phyloP scores from a whole-genome alignment of 2,113 vertebrate genomes.

The Collichthys lucidus region DNA sequence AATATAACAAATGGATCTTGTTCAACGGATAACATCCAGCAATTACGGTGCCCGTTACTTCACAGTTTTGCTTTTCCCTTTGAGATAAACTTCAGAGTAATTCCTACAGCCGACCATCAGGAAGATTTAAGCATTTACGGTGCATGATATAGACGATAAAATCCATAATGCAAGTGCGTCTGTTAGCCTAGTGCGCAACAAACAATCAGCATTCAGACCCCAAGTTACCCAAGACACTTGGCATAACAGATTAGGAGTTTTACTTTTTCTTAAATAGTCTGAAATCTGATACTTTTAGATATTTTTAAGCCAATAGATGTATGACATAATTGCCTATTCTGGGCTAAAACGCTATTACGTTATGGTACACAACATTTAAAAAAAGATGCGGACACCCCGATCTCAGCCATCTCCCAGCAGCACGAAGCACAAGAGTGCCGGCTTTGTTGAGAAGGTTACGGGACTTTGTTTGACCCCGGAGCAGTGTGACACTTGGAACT shows the following conservation, averaged over 20 bases:
- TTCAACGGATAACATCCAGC: constrained; percentile 38
- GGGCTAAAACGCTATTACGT: neutral
- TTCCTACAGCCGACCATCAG: neutral
- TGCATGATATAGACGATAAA: neutral
- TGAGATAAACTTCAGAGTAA: neutral
- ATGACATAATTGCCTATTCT: neutral
- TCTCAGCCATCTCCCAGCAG: constrained; percentile 8
- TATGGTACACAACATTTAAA: neutral
- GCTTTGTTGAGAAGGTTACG: constrained; percentile 42
- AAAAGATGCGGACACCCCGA: constrained; percentile 24
- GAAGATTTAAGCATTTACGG: neutral
- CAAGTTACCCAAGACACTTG: neutral
- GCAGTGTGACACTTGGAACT: constrained; percentile 28
- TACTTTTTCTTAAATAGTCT: constrained; percentile 19
- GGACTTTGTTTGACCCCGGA: constrained; percentile 46
- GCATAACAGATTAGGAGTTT: neutral
- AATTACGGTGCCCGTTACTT: constrained; percentile 19
- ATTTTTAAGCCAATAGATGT: neutral
- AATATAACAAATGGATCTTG: constrained; percentile 63
- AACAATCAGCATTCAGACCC: constrained; percentile 6
- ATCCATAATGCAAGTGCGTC: neutral
- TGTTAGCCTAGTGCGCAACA: constrained; percentile 4
- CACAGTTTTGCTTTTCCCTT: neutral
- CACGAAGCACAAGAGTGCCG: constrained; percentile 13
- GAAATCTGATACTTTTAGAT: constrained; percentile 17